A percentile compares a stretch with the other conserved stretches of the same genome.
Conservation (phyloP, 92 coral and sea anemone species). For the Pocillopora grandis region DNA sequence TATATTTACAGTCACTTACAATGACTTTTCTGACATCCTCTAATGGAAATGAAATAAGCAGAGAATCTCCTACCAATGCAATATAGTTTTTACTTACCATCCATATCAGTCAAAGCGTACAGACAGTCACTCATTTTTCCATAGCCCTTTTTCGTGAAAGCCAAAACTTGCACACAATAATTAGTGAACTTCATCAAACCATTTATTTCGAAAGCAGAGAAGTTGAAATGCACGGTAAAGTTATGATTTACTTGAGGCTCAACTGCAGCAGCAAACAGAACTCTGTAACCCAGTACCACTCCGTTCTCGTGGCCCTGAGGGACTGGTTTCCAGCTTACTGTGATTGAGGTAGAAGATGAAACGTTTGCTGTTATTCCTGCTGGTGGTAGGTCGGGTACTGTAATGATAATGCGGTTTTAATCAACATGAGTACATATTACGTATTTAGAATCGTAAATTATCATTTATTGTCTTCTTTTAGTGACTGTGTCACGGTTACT, state of each 20-base stretch:
- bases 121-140: slow-evolving; percentile 23
- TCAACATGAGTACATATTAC: too few relatives aligned
- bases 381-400: slow-evolving; percentile 35
- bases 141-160: slow-evolving; percentile 34
- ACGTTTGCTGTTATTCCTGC: slow-evolving; percentile 7
- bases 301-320: slow-evolving; percentile 26
- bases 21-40: too few relatives aligned
- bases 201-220: background rate
- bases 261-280: slow-evolving; percentile 26
- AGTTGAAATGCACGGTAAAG: background rate
- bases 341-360: background rate
- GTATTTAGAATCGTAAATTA: too few relatives aligned
- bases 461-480: too few relatives aligned
- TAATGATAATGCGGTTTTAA: too few relatives aligned
- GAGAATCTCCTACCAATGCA: background rate
- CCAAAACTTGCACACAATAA: slow-evolving; percentile 38
- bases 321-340: slow-evolving; percentile 16
- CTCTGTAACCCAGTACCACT: slow-evolving; percentile 36
- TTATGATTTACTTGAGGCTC: slow-evolving; percentile 1
- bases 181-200: slow-evolving; percentile 25
- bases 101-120: slow-evolving; percentile 7
- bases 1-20: too few relatives aligned
- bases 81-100: slow-evolving; percentile 19
- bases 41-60: too few relatives aligned
- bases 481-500: too few relatives aligned